A percentile compares a stretch with the other conserved stretches of the same genome.
These are phyloP conservation scores for Procambarus clarkii DNA, from an alignment of 1,140 invertebrate genomes.

Conservation along the genomic window DNA sequence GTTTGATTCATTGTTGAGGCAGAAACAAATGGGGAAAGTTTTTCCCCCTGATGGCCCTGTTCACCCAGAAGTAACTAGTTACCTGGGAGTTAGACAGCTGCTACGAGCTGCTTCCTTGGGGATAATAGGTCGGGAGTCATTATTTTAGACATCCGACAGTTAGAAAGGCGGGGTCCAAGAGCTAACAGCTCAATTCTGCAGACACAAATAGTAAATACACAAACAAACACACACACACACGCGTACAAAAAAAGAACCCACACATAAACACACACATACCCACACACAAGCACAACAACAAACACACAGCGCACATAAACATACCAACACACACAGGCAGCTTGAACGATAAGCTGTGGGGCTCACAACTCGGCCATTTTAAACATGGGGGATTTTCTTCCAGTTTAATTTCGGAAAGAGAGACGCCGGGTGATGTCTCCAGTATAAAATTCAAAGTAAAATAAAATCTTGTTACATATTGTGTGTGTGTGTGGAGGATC, in stretches of 20 bases:
- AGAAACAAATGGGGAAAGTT: too few relatives aligned
- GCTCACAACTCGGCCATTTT: slow-evolving; percentile 13
- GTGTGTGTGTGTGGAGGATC: not conserved
- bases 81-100: too few relatives aligned
- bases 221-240: too few relatives aligned
- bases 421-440: not conserved
- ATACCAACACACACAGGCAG: not conserved
- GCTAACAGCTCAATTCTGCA: too few relatives aligned
- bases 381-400: slow-evolving; percentile 47
- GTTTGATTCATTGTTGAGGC: too few relatives aligned
- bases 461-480: not conserved
- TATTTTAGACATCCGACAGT: too few relatives aligned
- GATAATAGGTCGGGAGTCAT: too few relatives aligned
- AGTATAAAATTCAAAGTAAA: not conserved
- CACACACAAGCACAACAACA: not conserved
- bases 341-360: not conserved
- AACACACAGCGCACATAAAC: not conserved
- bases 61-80: too few relatives aligned
- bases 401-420: slow-evolving; percentile 39
- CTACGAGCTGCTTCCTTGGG: too few relatives aligned
- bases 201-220: too few relatives aligned
- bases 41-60: too few relatives aligned
- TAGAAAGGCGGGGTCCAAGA: too few relatives aligned
- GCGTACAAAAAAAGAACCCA: not conserved
- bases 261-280: not conserved